Evolutionary conservation across 1,140 invertebrate species (phyloP).

Genomic region (Steinernema khuongi): DNA sequence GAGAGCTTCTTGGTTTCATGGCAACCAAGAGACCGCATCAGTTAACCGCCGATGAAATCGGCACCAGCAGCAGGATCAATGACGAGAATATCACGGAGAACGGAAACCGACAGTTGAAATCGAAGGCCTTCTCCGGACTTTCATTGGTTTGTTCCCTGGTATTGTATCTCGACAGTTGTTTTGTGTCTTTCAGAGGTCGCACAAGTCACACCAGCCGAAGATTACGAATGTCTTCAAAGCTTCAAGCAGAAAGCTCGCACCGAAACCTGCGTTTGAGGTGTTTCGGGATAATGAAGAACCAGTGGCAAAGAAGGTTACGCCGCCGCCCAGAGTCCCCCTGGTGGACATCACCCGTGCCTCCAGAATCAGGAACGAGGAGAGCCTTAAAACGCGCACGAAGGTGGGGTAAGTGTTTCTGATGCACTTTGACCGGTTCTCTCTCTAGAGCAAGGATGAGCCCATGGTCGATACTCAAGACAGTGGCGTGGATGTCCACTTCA

Average conservation of each 20-base stretch:
- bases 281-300: constrained; percentile 1
- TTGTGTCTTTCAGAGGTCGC: background rate
- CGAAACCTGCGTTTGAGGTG: background rate
- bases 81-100: background rate
- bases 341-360: background rate
- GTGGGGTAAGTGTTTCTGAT: background rate
- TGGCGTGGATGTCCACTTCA: background rate
- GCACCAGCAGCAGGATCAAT: background rate
- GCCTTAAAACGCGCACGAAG: background rate
- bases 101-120: background rate
- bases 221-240: background rate
- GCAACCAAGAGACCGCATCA: background rate
- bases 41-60: background rate
- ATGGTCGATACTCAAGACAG: constrained; percentile 10
- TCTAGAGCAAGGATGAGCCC: background rate
- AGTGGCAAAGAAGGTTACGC: background rate
- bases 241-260: background rate
- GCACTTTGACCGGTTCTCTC: too few species aligned
- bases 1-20: background rate
- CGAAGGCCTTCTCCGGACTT: background rate
- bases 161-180: background rate
- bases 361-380: background rate
- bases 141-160: background rate
- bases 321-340: background rate
- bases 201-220: background rate